phyloP scores from a whole-genome alignment of 37 sponge, comb jelly and placozoan genomes.

The Hexactinellida sp. region DNA sequence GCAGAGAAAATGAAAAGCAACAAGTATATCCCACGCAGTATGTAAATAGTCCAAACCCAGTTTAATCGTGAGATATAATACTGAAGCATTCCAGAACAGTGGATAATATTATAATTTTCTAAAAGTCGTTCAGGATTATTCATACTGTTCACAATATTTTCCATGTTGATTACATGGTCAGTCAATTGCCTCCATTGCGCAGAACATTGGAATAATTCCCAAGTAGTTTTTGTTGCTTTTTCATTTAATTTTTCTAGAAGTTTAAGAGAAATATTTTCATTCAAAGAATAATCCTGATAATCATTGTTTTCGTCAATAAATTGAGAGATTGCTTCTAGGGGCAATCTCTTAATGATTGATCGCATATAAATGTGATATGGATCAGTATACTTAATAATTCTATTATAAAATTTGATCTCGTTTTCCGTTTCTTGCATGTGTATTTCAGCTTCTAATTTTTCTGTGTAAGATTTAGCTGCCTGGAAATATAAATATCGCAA shows the following conservation, averaged over 20 bases:
- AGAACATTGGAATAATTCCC: background rate
- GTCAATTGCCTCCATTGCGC: background rate
- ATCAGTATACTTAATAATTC: background rate
- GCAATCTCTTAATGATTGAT: constrained; percentile 63
- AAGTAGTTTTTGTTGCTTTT: background rate
- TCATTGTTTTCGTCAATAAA: constrained; percentile 56
- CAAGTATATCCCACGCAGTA: background rate
- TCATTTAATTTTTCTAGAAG: background rate
- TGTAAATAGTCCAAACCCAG: background rate
- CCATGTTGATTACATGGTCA: background rate
- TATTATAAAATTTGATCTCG: background rate
- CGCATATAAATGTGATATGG: constrained; percentile 33
- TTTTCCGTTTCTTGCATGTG: background rate
- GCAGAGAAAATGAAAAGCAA: background rate
- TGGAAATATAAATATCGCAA: background rate
- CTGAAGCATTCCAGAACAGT: background rate
- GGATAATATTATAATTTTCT: background rate
- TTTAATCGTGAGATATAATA: background rate
- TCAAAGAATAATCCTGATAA: constrained; percentile 43
- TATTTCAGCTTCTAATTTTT: background rate
- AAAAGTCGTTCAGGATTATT: background rate
- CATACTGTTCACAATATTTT: background rate
- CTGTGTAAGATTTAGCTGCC: background rate
- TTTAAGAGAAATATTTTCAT: background rate
- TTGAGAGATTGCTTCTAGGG: constrained; percentile 36